phyloP scores from a whole-genome alignment of 2,888 invertebrate species.

The Salticus scenicus region DNA sequence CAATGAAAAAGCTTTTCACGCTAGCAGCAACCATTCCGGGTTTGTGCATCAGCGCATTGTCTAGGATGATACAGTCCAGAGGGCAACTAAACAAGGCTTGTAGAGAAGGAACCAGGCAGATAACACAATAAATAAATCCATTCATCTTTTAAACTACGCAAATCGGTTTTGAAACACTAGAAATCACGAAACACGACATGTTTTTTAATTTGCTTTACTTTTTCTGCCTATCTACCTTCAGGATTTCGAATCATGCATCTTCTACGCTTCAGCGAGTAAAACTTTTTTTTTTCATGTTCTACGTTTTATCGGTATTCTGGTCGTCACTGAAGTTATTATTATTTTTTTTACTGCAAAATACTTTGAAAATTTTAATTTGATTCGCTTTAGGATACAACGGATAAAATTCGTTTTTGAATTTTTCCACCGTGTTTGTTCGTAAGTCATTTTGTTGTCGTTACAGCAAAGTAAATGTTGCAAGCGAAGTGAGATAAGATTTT shows the following conservation, averaged over 20 bases:
- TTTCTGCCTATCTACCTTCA: slow-evolving; percentile 22
- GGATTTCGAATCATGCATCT: slow-evolving; percentile 62
- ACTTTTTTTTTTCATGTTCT: slow-evolving; percentile 8
- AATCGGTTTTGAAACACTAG: slow-evolving; percentile 65
- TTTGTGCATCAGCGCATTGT: slow-evolving; percentile 40
- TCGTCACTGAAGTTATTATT: background rate
- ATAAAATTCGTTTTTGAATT: background rate
- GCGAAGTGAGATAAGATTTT: background rate
- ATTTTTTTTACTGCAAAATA: slow-evolving; percentile 21
- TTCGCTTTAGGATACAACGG: slow-evolving; percentile 18
- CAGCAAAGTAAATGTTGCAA: background rate
- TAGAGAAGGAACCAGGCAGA: background rate
- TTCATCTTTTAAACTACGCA: slow-evolving; percentile 65
- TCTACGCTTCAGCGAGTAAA: slow-evolving; percentile 51
- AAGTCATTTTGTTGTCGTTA: background rate
- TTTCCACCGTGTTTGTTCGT: background rate
- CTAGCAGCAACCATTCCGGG: slow-evolving; percentile 32
- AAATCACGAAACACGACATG: slow-evolving; percentile 66
- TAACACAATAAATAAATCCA: slow-evolving; percentile 67
- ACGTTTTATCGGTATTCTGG: slow-evolving; percentile 27
- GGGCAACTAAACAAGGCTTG: slow-evolving; percentile 56
- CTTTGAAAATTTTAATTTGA: slow-evolving; percentile 11
- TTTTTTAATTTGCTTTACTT: slow-evolving; percentile 52
- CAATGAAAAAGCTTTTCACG: slow-evolving; percentile 61
- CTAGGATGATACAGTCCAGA: slow-evolving; percentile 58